Conservation (phyloP, 1,140 invertebrate genomes). For the Bicyclus anynana region DNA sequence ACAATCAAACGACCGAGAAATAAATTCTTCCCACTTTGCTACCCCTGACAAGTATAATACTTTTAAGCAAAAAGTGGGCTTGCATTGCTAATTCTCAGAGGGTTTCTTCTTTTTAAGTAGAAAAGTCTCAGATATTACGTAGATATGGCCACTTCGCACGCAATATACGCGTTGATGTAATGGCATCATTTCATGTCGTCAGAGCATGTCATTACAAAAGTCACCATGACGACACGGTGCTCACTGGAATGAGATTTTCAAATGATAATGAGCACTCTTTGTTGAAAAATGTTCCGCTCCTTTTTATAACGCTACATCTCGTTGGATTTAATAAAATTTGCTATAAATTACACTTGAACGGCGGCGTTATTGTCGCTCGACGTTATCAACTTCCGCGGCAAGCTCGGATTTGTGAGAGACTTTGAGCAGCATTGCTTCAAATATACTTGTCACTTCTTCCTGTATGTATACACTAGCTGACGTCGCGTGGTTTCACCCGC, state of each 20-base stretch:
- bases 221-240: constrained; percentile 58
- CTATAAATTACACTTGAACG: constrained; percentile 3
- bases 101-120: background rate
- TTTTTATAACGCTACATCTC: constrained; percentile 14
- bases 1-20: too few relatives aligned
- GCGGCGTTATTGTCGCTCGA: background rate
- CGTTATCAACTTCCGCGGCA: background rate
- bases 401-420: too few relatives aligned
- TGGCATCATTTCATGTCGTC: constrained; percentile 60
- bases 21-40: background rate
- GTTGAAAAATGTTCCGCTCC: constrained; percentile 16
- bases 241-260: constrained; percentile 49
- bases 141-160: constrained; percentile 13
- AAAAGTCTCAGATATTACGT: background rate
- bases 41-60: background rate
- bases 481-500: too few relatives aligned
- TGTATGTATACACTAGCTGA: too few relatives aligned
- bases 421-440: too few relatives aligned
- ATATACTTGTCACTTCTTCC: too few relatives aligned
- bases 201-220: constrained; percentile 55
- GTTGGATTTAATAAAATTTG: constrained; percentile 10
- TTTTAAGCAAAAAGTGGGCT: background rate
- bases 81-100: background rate
- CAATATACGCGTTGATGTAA: constrained; percentile 62
- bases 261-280: constrained; percentile 47